Percentiles rank a stretch among this genome's conserved stretches.
These are phyloP conservation scores for Myioborus miniatus DNA, from an alignment of 2,797 vertebrate species.

Conservation along the genomic window DNA sequence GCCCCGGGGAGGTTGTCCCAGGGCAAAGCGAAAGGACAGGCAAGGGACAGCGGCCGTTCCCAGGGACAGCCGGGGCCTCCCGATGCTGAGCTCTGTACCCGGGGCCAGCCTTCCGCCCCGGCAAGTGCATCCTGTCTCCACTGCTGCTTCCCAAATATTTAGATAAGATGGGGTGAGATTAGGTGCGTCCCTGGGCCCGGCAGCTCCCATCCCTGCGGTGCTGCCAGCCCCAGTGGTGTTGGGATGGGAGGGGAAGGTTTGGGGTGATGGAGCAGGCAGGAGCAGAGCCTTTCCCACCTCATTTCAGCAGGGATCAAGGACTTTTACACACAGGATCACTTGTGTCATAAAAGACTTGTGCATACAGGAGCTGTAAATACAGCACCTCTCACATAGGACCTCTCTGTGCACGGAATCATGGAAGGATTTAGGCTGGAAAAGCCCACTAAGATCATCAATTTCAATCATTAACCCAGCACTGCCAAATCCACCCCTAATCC, in stretches of 20 bases:
- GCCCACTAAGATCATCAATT: fast-evolving
- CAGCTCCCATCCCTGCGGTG: neutral
- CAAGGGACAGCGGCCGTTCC: fast-evolving
- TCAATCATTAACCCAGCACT: neutral
- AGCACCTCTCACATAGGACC: fast-evolving
- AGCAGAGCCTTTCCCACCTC: neutral
- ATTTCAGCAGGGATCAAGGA: fast-evolving
- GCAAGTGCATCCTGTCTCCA: slow-evolving; percentile 29
- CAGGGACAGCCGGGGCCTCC: neutral
- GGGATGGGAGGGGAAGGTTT: neutral
- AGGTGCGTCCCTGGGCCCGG: neutral
- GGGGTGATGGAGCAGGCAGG: neutral
- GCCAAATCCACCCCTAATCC: neutral
- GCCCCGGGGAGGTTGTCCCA: neutral
- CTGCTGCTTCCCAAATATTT: neutral
- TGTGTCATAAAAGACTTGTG: fast-evolving
- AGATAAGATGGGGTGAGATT: slow-evolving; percentile 13
- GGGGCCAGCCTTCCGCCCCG: neutral
- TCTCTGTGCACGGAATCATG: neutral
- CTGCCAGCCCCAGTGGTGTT: fast-evolving
- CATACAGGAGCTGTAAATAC: fast-evolving
- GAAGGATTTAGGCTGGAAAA: neutral
- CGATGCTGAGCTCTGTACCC: neutral
- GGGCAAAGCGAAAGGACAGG: neutral
- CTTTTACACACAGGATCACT: neutral